A percentile compares a stretch with the other conserved stretches of the same genome.
These are phyloP conservation scores for Trissoscelio sp. DNA, from an alignment of 2,888 invertebrate genomes.

Conservation along the genomic window DNA sequence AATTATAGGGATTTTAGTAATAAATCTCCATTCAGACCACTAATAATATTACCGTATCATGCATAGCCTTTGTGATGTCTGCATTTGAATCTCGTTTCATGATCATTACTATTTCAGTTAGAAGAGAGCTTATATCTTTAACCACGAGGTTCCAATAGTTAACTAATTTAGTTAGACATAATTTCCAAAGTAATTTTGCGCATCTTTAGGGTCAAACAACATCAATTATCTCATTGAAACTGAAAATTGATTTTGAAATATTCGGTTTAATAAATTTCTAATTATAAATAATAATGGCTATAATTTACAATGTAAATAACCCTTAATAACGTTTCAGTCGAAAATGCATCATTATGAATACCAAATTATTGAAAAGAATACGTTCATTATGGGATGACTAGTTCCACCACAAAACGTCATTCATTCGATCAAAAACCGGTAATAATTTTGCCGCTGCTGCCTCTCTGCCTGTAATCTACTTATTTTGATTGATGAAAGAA, in stretches of 20 bases:
- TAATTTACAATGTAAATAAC: too few species aligned
- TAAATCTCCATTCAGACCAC: background rate
- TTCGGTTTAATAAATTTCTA: background rate
- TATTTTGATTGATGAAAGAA: conserved; percentile 46
- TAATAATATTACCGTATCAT: conserved; percentile 6
- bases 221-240: background rate
- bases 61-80: conserved; percentile 4
- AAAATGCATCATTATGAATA: too few species aligned
- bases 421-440: conserved; percentile 15
- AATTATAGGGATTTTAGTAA: background rate
- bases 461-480: conserved; percentile 13
- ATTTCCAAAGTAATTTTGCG: background rate
- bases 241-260: background rate
- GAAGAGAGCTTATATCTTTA: conserved; percentile 5
- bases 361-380: conserved; percentile 1
- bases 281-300: too few species aligned
- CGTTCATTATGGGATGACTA: conserved; percentile 10
- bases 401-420: conserved; percentile 1
- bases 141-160: background rate
- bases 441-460: conserved; percentile 18
- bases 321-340: too few species aligned
- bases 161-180: background rate
- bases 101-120: background rate
- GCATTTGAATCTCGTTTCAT: conserved; percentile 9
- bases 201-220: background rate